Conservation (phyloP, 2,888 invertebrate genomes). For the Tortrix viridana region DNA sequence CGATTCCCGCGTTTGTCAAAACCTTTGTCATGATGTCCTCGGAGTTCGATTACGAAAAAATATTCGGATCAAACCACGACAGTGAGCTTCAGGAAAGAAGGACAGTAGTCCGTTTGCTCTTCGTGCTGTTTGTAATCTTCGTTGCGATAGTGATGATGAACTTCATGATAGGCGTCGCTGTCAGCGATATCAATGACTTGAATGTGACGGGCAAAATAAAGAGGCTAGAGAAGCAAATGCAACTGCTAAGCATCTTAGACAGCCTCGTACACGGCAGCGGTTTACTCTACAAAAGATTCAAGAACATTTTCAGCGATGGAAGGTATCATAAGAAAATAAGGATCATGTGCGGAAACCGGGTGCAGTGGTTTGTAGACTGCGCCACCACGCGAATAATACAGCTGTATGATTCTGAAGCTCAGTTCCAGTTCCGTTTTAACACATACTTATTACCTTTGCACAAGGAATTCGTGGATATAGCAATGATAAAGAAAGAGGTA, state of each 20-base stretch:
- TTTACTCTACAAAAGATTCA: background rate
- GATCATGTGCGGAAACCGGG: background rate
- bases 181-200: constrained; percentile 63
- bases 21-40: constrained; percentile 24
- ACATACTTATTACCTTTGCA: background rate
- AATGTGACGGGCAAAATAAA: constrained; percentile 62
- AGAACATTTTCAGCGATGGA: background rate
- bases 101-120: constrained; percentile 40
- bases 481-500: background rate
- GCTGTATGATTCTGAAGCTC: background rate
- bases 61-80: constrained; percentile 5
- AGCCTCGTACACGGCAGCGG: background rate
- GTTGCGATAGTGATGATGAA: constrained; percentile 68
- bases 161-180: constrained; percentile 65
- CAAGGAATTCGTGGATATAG: background rate
- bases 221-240: constrained; percentile 60
- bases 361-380: background rate
- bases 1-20: constrained; percentile 6
- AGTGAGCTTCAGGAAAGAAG: background rate
- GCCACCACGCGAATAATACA: too few relatives aligned
- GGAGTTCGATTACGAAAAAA: constrained; percentile 11
- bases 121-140: constrained; percentile 59
- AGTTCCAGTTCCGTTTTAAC: background rate
- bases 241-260: constrained; percentile 54
- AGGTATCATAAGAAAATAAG: background rate